Percentiles rank a stretch among this genome's conserved stretches.
These are phyloP conservation scores for Fratercula arctica DNA, from an alignment of 2,797 vertebrate genomes.

Conservation along the genomic window DNA sequence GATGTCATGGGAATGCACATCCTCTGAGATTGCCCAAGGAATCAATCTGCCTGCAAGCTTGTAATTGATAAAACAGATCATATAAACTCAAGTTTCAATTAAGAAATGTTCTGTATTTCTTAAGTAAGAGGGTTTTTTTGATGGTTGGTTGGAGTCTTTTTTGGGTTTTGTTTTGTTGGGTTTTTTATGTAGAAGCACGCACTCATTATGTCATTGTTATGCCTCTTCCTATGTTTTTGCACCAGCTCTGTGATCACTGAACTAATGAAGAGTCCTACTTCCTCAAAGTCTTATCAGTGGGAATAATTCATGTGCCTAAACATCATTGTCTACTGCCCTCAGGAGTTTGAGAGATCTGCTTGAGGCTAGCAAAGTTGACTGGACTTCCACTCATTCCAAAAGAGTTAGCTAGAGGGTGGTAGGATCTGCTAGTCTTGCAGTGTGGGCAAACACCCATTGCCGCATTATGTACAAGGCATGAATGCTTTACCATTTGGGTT, in stretches of 20 bases:
- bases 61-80: accelerated
- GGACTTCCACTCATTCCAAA: background rate
- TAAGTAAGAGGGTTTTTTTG: accelerated
- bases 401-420: background rate
- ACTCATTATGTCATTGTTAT: background rate
- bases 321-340: too few relatives aligned
- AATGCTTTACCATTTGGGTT: background rate
- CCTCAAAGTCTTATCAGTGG: background rate
- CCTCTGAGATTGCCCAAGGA: background rate
- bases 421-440: background rate
- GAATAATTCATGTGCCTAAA: background rate
- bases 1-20: background rate
- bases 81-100: background rate
- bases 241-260: background rate
- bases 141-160: background rate
- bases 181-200: background rate
- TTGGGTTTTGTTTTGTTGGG: background rate
- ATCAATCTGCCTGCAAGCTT: background rate
- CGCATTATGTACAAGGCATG: background rate
- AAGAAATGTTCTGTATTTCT: background rate
- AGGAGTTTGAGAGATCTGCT: background rate
- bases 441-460: background rate
- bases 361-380: background rate
- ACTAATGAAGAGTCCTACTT: background rate
- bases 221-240: background rate